phyloP scores from a whole-genome alignment of 1,140 invertebrate genomes.

The Pachypsylla venusta region DNA sequence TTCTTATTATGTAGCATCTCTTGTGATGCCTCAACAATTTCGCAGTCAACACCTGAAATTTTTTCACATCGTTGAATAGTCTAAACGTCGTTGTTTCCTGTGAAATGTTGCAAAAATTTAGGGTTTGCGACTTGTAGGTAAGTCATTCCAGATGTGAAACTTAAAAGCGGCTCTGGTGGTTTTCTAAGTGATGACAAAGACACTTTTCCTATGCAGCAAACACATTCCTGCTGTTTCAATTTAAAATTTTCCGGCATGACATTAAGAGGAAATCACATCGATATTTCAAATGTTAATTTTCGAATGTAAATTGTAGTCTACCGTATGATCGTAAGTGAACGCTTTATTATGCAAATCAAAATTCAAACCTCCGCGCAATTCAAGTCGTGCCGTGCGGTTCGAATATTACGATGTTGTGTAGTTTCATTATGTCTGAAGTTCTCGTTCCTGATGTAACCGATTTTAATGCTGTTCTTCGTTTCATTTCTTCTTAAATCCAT shows the following conservation, averaged over 20 bases:
- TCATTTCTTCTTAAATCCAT: too few relatives aligned
- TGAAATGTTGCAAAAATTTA: conserved; percentile 13
- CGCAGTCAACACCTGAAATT: conserved; percentile 23
- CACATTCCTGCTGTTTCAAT: conserved; percentile 27
- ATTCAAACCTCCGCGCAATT: too few relatives aligned
- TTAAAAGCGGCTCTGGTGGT: conserved; percentile 17
- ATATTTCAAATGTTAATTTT: conserved; percentile 19
- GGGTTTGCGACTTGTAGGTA: not conserved
- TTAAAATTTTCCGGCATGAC: conserved; percentile 28
- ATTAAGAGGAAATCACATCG: conserved; percentile 22
- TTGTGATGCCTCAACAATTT: conserved; percentile 27
- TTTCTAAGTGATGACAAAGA: conserved; percentile 15
- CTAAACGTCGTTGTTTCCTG: conserved; percentile 3
- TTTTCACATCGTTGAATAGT: conserved; percentile 18
- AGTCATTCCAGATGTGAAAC: not conserved
- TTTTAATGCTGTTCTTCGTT: too few relatives aligned
- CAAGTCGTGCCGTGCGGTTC: too few relatives aligned
- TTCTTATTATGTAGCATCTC: conserved; percentile 29
- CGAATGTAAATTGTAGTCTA: not conserved
- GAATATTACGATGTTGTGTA: too few relatives aligned
- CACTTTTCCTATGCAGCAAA: conserved; percentile 22
- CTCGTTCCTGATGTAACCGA: too few relatives aligned
- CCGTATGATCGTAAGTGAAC: not conserved
- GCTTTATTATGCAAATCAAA: too few relatives aligned
- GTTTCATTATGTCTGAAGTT: too few relatives aligned